Evolutionary conservation across 2,113 vertebrate genomes (phyloP).

Genomic region (Phaetusa simplex): DNA sequence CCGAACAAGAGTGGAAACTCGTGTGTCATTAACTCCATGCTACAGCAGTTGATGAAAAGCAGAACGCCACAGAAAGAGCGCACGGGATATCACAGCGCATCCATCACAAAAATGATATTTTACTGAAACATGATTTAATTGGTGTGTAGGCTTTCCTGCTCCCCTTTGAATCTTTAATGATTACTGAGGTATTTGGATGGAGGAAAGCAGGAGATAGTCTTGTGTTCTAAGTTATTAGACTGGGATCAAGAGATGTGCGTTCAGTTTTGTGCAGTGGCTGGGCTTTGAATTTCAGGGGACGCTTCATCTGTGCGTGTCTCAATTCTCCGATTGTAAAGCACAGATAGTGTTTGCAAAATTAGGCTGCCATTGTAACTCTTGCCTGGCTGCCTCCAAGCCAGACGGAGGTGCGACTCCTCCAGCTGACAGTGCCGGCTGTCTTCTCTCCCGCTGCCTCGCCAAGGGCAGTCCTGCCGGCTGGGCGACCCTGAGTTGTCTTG

Average conservation of each 20-base stretch:
- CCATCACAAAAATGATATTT: neutral
- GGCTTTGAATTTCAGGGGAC: neutral
- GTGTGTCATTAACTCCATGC: neutral
- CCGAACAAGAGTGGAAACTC: neutral
- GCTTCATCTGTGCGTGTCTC: neutral
- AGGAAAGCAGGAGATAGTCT: neutral
- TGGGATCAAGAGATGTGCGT: neutral
- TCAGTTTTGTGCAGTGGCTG: neutral
- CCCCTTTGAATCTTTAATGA: neutral
- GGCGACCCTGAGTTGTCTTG: accelerated
- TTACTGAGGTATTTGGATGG: neutral
- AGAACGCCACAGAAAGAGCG: neutral
- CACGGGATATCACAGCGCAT: neutral
- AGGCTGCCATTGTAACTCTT: neutral
- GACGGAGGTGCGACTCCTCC: neutral
- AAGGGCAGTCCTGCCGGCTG: neutral
- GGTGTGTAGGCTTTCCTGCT: neutral
- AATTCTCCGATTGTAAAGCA: neutral
- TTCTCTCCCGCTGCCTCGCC: neutral
- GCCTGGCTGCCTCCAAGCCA: neutral
- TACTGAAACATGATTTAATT: neutral
- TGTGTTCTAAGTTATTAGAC: neutral
- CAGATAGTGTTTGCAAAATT: neutral
- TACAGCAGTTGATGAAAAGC: neutral
- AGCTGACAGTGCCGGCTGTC: neutral